Base-by-base conservation (phyloP, 2,888 invertebrate genomes). In the Eubasilissa splendida region DNA sequence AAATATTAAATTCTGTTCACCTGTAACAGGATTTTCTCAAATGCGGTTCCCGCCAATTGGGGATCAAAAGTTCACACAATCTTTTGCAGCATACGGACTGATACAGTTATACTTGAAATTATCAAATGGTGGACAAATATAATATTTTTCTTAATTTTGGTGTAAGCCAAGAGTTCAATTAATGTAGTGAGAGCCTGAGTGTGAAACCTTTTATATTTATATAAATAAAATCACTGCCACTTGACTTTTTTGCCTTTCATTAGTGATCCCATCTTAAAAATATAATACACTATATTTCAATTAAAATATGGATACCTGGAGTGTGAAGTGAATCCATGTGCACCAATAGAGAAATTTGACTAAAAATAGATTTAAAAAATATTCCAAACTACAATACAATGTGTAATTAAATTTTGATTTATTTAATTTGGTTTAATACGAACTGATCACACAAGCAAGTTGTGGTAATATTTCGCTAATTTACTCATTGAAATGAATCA, bases 221-320 rank as follows among this genome's bases (percentile, higher is more conserved):
- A 78, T 76, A 78, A 78, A 76, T 81, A 83, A 83, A 82, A 82
- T 83, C 83, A 83, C 83, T 83, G 82, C 83, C 83, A 83, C 83
- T 81, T 83, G 60, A 65, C 11, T 31, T 54, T 60, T 70, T 5
- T 22, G 11, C 50, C 74, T 73, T 70, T 80, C 60, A 31, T 52
- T 52, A 73, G 50, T 60, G 3, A n/a, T 4, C 14, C 14, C 14
- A 4, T 58, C 2, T 8, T 0, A 58, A 58, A 11, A 11, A 9
- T 56, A 14, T 58, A 58, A 8, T 8, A 11, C 9, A 4, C 58
- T 58, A 8, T 4, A 60, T 60, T 8, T 22, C n/a, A 12, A 60
- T 22, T n/a, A 22, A 14, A 60, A 8, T 8, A 60, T 60, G 60
- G n/a, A 60, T 59, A 59, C 9, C 60, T 12, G 9, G n/a, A 7